These are phyloP conservation scores for Neomorphus geoffroyi DNA, from an alignment of 2,797 vertebrate genomes.

Conservation along the genomic window DNA sequence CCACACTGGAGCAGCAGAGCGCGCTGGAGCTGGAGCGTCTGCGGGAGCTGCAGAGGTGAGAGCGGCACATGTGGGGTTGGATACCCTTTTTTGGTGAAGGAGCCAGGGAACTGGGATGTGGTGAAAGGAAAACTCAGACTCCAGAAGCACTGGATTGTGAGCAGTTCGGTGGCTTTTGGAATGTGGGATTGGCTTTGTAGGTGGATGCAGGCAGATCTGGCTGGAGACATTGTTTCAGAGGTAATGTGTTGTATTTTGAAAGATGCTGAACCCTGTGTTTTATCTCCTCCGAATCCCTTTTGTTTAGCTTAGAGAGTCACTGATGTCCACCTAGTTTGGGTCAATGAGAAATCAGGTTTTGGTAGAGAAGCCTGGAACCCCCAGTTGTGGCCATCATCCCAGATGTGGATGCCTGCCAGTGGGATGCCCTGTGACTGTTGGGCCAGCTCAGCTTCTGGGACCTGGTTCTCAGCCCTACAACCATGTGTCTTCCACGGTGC, in stretches of 20 bases:
- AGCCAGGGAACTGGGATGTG: rapidly evolving
- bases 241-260: not conserved
- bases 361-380: not conserved
- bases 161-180: not conserved
- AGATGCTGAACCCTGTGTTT: not conserved
- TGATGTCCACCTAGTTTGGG: not conserved
- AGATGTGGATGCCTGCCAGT: not conserved
- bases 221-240: not conserved
- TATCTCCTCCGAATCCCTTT: not conserved
- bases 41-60: slow-evolving; percentile 86
- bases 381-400: not conserved
- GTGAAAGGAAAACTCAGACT: not conserved
- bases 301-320: not conserved
- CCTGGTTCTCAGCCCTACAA: not conserved
- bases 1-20: slow-evolving; percentile 78
- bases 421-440: not conserved
- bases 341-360: not conserved
- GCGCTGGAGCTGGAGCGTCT: slow-evolving; percentile 85
- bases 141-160: not conserved
- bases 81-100: too few species aligned
- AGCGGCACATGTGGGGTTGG: rapidly evolving
- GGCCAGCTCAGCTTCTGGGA: not conserved
- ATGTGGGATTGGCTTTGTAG: not conserved
- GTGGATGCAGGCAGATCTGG: not conserved
- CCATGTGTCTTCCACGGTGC: not conserved